phyloP scores from a whole-genome alignment of 2,888 invertebrate genomes.

The Platycheirus albimanus region DNA sequence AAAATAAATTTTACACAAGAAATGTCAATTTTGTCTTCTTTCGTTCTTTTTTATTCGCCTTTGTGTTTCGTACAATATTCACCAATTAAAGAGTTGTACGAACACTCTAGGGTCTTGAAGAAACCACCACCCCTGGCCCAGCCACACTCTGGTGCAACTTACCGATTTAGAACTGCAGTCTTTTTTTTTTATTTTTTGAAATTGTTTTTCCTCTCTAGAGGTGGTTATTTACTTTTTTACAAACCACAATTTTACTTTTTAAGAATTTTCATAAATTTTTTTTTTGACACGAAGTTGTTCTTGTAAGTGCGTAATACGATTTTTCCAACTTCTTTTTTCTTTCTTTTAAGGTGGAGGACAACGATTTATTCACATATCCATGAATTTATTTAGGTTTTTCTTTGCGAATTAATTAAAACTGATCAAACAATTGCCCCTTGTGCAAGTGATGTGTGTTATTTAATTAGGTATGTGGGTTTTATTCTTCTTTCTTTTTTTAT shows the following conservation, averaged over 20 bases:
- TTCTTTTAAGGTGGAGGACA: constrained; percentile 31
- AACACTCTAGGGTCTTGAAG: constrained; percentile 18
- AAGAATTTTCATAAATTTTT: too few relatives aligned
- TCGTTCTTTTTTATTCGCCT: not conserved
- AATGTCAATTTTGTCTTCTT: not conserved
- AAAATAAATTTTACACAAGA: constrained; percentile 10
- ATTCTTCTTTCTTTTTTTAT: constrained; percentile 10
- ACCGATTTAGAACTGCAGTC: constrained; percentile 61
- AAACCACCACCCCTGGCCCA: constrained; percentile 7
- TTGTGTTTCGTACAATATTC: constrained; percentile 22
- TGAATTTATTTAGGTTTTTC: constrained; percentile 13
- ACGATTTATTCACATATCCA: constrained; percentile 46
- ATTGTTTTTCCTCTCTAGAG: constrained; percentile 33
- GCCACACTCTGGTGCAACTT: constrained; percentile 29
- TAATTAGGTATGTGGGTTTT: constrained; percentile 27
- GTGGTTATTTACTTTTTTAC: constrained; percentile 46
- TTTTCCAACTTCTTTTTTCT: constrained; percentile 19
- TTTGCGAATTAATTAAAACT: constrained; percentile 39
- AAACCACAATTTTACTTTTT: constrained; percentile 22
- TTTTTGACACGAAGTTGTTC: constrained; percentile 40
- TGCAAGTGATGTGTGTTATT: constrained; percentile 24
- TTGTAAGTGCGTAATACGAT: constrained; percentile 65
- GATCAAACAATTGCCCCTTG: constrained; percentile 33
- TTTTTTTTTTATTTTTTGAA: constrained; percentile 34
- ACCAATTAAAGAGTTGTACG: constrained; percentile 20